These are phyloP conservation scores for Ochropleura leucogaster DNA, from an alignment of 2,888 invertebrate species.

Conservation along the genomic window DNA sequence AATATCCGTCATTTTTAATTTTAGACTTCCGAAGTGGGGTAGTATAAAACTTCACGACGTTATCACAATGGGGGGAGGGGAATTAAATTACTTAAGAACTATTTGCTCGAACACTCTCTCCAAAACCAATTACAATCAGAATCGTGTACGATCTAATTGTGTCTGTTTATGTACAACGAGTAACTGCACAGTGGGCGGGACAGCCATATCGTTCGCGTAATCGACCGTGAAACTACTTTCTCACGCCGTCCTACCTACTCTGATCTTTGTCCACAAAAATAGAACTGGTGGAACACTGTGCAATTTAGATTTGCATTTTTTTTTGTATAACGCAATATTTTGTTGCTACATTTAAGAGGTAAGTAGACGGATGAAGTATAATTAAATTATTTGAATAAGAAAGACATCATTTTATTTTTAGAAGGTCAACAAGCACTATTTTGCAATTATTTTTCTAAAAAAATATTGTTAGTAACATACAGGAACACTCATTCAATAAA, in stretches of 20 bases:
- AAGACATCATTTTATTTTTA: background rate
- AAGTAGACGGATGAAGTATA: background rate
- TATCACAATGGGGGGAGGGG: too few species aligned
- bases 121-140: slow-evolving; percentile 42
- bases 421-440: background rate
- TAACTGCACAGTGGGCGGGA: slow-evolving; percentile 51
- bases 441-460: background rate
- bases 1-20: too few species aligned
- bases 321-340: background rate
- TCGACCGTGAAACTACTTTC: slow-evolving; percentile 67
- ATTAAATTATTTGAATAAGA: background rate
- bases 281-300: slow-evolving; percentile 33
- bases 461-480: background rate
- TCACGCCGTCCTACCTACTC: slow-evolving; percentile 57
- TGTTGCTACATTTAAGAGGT: background rate
- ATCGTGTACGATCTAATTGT: slow-evolving; percentile 39
- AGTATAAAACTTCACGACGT: too few species aligned
- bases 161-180: slow-evolving; percentile 21
- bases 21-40: too few species aligned
- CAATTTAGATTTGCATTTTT: background rate
- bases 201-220: slow-evolving; percentile 58
- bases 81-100: background rate
- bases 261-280: slow-evolving; percentile 46
- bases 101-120: slow-evolving; percentile 32
- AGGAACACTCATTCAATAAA: background rate